Evolutionary conservation across 2,797 vertebrate genomes (phyloP), one percentile per base, ranked within the genome.

Genomic region (Cuculus canorus): DNA sequence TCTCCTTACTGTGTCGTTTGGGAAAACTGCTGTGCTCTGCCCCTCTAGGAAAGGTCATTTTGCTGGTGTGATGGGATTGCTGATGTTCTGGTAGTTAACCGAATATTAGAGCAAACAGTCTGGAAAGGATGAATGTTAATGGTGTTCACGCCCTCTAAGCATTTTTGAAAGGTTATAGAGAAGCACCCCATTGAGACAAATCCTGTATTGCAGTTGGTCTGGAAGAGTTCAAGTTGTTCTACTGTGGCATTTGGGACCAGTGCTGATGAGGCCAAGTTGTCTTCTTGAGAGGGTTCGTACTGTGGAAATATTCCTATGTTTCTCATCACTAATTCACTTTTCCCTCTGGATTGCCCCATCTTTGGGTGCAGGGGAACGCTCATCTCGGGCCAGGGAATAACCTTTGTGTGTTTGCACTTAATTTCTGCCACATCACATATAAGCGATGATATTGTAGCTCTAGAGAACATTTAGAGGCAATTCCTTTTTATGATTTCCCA

Each of bases 401-500:
- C 21, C 33, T 52, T 21, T n/a, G 5, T 48, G 30, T 1, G 66
- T 75, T 30, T 73, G 7, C 8, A 13, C 32, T 53, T 23, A 2
- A 3, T 54, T 75, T 35, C 50, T 52, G 39, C 63, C 35, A 17
- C 39, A 56, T 12, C 2, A 48, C 5, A 1, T 9, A 11, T 1
- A 48, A 73, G 52, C 25, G 15, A 13, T 13, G 35, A 9, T 33
- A 16, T 4, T 33, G 82, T 83, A 45, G 35, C 76, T 60, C 37
- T 66, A 45, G 78, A 73, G 87, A 75, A n/a, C 6, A 5, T 53
- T 77, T 52, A 61, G 71, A 85, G 33, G 41, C 35, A 81, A 65
- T 78, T 93, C 6, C 27, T 64, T 89, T 83, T 22, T 35, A 9
- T 28, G 68, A 59, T 87, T 85, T 95, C 79, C 75, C 76, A 43